Base-by-base conservation (phyloP, 2,888 invertebrate genomes). In the Xestobium rufovillosum region DNA sequence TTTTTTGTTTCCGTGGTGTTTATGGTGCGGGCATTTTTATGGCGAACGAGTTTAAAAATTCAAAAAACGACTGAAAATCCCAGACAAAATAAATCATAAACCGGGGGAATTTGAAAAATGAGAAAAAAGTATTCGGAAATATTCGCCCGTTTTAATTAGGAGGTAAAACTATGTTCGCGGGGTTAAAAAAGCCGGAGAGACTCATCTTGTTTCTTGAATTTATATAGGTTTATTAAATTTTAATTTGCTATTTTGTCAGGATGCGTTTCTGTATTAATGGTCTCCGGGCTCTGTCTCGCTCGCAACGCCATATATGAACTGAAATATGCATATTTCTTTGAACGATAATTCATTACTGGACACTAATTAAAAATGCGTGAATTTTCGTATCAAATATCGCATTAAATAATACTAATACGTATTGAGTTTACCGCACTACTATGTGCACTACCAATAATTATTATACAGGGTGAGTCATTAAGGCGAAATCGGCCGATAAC, bases 31-130 rank as follows among this genome's bases (percentile, higher is more conserved):
- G 59, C 60, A 62, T 61, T 62, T 63, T 62, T 63, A 60, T 59
- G 60, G 60, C 59, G 57, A 56, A 60, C 63, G 58, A 62, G 61
- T 64, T 64, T 60, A 61, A 61, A 63, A 61, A 63, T 62, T 61
- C 60, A 63, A 65, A 63, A 64, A 63, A 63, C 62, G 52, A 63
- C 60, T 52, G 61, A 60, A 63, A 62, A 61, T 58, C 57, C 59
- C 63, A 64, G 64, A 64, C 63, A 58, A 65, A 63, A 65, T 65
- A 65, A 65, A 65, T 65, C 65, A 65, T 65, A 63, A 60, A 60
- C 56, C 53, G 47, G 38, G 47, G 57, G 59, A 59, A 60, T 60
- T 60, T 58, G 56, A 59, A 59, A 60, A 60, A 59, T 56, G 57
- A 56, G 56, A 50, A 55, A 59, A 59, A 57, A 55, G 6, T n/a